Base-by-base conservation (phyloP, 2,888 invertebrate genomes). In the Cepaea hortensis region DNA sequence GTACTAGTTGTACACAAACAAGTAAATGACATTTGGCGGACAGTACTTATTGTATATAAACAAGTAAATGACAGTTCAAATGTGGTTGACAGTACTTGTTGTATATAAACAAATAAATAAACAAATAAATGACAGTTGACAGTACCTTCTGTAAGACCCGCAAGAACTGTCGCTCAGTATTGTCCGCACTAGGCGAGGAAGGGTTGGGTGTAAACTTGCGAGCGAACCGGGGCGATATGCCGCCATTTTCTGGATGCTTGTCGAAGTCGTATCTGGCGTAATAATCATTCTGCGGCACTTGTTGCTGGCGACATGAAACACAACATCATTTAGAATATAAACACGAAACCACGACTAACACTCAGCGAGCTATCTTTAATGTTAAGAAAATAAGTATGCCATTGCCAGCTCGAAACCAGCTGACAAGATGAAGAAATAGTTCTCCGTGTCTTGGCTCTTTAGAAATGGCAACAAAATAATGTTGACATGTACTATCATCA, bases 91-190 rank as follows among this genome's bases (percentile, higher is more conserved):
- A 35, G 35, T 35, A 35, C 35, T 35, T 35, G 35, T 1, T 35
- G 35, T 35, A 35, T 3, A 55, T 11, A 55, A 55, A 55, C 55
- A 55, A 55, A 55, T n/a, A n/a, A n/a, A n/a, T n/a, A n/a, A 9
- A 55, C 55, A 55, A 55, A 9, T 55, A 55, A 6, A 15, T 6
- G 68, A 72, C 23, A 72, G 3, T 23, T n/a, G 9, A 18, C 73
- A 73, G 61, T 85, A 97, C 96, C 93, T 96, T 96, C 91, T 95
- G 96, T 94, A 96, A 96, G 92, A 96, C 97, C 90, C 95, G 96
- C 82, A 95, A 95, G 92, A 96, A 96, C 91, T 96, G 96, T 86
- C 95, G 95, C 91, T 96, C 96, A 90, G 96, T 96, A 89, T 94
- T 94, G 87, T 88, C 88, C 46, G 65, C 68, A 6, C 85, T 87